Conservation (phyloP, 2,113 vertebrate species). For the Hippocampus guttulatus region DNA sequence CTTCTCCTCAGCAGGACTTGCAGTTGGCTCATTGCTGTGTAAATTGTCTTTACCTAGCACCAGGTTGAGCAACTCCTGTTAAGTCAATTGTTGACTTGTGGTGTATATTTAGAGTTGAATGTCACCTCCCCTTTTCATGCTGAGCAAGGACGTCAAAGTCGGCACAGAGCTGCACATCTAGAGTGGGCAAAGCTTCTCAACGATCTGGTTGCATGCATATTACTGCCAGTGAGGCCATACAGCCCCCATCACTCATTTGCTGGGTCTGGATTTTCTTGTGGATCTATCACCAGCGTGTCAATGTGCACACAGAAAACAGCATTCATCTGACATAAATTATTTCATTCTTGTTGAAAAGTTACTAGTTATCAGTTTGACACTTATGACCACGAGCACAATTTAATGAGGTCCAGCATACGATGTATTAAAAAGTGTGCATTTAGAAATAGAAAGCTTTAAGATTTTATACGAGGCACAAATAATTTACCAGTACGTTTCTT, state of each 20-base stretch:
- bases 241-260: background rate
- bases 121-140: background rate
- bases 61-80: constrained; percentile 6
- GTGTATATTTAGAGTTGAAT: constrained; percentile 4
- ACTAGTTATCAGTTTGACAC: background rate
- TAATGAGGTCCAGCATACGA: background rate
- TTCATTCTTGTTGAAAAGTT: background rate
- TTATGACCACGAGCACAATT: background rate
- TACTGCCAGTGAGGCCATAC: background rate
- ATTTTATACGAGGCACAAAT: background rate
- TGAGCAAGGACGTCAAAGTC: background rate
- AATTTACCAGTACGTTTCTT: too few species aligned
- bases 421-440: background rate
- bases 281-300: background rate
- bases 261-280: background rate
- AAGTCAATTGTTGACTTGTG: constrained; percentile 1
- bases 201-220: background rate
- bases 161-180: background rate
- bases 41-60: constrained; percentile 12
- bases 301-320: background rate
- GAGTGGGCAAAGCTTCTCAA: too few species aligned
- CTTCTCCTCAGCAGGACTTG: background rate
- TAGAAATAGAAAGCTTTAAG: background rate
- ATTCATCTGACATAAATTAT: background rate
- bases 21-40: background rate